Conservation (phyloP, 2,113 vertebrate genomes). For the Sapajus apella region DNA sequence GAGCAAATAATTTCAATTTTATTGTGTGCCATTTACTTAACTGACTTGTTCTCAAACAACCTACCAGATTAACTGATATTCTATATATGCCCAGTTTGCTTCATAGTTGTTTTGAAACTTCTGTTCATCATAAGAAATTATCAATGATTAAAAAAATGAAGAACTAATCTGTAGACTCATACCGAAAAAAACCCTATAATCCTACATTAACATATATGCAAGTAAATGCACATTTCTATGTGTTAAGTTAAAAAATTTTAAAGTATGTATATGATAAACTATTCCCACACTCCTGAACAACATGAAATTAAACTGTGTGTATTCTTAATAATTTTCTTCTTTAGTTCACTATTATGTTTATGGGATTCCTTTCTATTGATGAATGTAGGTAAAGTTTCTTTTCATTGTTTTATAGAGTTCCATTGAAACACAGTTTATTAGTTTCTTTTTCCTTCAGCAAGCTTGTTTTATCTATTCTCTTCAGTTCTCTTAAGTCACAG, state of each 20-base stretch:
- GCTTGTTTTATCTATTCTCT: not conserved
- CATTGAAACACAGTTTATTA: not conserved
- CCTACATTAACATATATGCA: slow-evolving; percentile 11
- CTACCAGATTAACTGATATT: not conserved
- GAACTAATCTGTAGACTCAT: not conserved
- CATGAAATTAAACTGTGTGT: not conserved
- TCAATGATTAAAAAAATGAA: not conserved
- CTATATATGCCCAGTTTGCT: not conserved
- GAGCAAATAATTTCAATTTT: not conserved
- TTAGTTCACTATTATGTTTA: not conserved
- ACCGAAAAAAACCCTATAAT: not conserved
- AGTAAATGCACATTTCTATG: not conserved
- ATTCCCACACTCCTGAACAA: not conserved
- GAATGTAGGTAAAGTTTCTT: not conserved
- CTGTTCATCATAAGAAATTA: not conserved
- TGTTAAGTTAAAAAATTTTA: not conserved
- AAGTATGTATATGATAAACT: not conserved
- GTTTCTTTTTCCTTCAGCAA: not conserved
- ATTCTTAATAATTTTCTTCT: slow-evolving; percentile 30
- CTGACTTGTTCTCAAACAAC: not conserved
- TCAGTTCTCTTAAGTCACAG: not conserved
- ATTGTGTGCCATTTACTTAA: not conserved
- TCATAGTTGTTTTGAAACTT: not conserved
- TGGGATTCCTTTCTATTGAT: not conserved
- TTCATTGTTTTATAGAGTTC: not conserved